These are phyloP conservation scores for Batillaria attramentaria DNA, from an alignment of 1,140 invertebrate species.

Conservation along the genomic window DNA sequence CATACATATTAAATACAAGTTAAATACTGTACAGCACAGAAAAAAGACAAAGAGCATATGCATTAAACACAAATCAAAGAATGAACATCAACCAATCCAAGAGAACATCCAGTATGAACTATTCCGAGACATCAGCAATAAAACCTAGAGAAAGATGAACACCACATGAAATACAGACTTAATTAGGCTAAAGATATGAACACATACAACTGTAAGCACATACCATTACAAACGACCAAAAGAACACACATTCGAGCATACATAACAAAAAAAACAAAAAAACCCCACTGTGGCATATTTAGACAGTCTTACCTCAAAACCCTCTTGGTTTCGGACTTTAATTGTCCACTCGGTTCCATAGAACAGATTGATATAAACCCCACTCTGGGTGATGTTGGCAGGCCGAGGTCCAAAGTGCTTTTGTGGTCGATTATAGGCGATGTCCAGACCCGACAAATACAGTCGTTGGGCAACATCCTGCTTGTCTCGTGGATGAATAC, in stretches of 20 bases:
- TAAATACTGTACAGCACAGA: not conserved
- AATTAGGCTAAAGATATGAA: too few relatives aligned
- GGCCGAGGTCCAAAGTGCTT: conserved; percentile 53
- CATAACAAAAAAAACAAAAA: not conserved
- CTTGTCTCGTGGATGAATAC: conserved; percentile 65
- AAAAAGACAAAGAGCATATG: too few relatives aligned
- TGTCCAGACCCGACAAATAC: conserved; percentile 47
- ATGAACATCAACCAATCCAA: too few relatives aligned
- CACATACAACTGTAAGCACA: not conserved
- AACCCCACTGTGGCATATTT: not conserved
- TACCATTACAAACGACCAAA: not conserved
- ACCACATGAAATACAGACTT: too few relatives aligned
- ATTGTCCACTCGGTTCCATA: conserved; percentile 36
- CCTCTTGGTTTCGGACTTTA: conserved; percentile 13
- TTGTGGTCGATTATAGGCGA: conserved; percentile 55
- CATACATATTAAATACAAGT: not conserved
- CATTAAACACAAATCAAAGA: too few relatives aligned
- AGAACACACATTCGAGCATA: not conserved
- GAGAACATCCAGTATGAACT: too few relatives aligned
- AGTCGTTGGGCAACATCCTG: conserved; percentile 60
- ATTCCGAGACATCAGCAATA: not conserved
- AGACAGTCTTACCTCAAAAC: conserved; percentile 37
- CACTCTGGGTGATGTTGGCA: not conserved
- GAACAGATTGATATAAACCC: conserved; percentile 29
- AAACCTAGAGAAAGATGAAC: too few relatives aligned